Percentiles rank a stretch among this genome's conserved stretches.
Evolutionary conservation across 2,797 vertebrate genomes (phyloP).

Genomic region (Alectoris magna): DNA sequence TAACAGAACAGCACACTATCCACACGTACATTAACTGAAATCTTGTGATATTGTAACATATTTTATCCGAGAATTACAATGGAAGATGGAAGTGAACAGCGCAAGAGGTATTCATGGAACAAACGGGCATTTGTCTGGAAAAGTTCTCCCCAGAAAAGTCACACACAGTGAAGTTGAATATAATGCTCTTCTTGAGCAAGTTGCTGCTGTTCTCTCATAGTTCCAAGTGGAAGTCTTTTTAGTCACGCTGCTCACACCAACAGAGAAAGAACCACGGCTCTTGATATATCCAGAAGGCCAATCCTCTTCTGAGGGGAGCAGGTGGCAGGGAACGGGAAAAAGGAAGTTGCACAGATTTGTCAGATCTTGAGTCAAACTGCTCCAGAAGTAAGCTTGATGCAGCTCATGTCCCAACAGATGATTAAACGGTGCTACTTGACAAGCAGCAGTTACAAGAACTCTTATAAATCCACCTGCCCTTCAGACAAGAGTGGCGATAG

Average conservation of each 20-base stretch:
- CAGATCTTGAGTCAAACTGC: neutral
- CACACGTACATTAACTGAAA: neutral
- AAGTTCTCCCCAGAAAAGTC: too few relatives aligned
- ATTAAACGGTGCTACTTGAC: neutral
- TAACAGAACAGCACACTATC: neutral
- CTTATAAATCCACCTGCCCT: fast-evolving
- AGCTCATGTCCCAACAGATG: neutral
- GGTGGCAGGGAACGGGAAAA: neutral
- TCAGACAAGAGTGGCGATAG: neutral
- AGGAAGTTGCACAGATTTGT: neutral
- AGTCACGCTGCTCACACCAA: neutral
- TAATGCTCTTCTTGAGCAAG: neutral
- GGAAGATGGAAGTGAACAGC: neutral
- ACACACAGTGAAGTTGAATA: neutral
- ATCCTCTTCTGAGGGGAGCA: fast-evolving
- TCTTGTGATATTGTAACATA: neutral
- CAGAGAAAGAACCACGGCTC: neutral
- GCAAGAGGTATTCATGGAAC: neutral
- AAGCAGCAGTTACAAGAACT: neutral
- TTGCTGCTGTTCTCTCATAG: neutral
- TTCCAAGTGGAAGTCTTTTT: neutral
- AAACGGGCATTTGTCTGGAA: neutral
- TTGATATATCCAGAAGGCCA: neutral
- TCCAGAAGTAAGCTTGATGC: neutral
- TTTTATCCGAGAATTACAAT: neutral